Evolutionary conservation across 2,888 invertebrate species (phyloP).

Genomic region (Cyclophora albipunctata): DNA sequence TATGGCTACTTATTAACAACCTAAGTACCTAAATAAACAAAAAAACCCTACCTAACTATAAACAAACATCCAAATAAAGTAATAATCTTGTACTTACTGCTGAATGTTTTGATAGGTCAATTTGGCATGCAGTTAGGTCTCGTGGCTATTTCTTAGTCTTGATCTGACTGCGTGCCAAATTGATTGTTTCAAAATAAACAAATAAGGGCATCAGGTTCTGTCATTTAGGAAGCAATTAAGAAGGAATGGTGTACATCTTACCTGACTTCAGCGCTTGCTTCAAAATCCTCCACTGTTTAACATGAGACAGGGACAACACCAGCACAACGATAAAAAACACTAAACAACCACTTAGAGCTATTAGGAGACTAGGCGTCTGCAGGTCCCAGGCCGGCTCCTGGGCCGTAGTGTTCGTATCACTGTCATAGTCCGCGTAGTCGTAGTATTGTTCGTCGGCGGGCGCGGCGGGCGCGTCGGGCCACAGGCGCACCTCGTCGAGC

Average conservation of each 20-base stretch:
- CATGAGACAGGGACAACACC: conserved; percentile 84
- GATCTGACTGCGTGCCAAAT: too few relatives aligned
- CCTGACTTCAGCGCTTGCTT: conserved; percentile 86
- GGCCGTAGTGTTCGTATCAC: conserved; percentile 40
- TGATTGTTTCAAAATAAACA: too few relatives aligned
- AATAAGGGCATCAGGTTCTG: background rate
- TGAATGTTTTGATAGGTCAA: too few relatives aligned
- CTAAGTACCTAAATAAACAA: too few relatives aligned
- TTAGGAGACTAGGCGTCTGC: conserved; percentile 81
- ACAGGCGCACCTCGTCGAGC: conserved; percentile 78
- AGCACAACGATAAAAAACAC: conserved; percentile 87
- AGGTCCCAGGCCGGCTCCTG: conserved; percentile 80
- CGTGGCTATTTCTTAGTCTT: too few relatives aligned
- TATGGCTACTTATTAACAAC: background rate
- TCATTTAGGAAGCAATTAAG: background rate
- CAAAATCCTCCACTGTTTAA: conserved; percentile 85
- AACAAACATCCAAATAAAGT: too few relatives aligned
- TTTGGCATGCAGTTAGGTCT: too few relatives aligned
- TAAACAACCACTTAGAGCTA: conserved; percentile 85
- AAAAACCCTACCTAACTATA: too few relatives aligned
- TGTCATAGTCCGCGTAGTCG: conserved; percentile 57
- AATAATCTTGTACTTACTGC: too few relatives aligned
- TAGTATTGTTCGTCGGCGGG: conserved; percentile 60
- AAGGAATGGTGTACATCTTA: conserved; percentile 37
- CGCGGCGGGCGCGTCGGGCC: conserved; percentile 59